A percentile compares a stretch with the other conserved stretches of the same genome.
Evolutionary conservation across 2,113 vertebrate species (phyloP).

Genomic region (Emydura subglobosa): DNA sequence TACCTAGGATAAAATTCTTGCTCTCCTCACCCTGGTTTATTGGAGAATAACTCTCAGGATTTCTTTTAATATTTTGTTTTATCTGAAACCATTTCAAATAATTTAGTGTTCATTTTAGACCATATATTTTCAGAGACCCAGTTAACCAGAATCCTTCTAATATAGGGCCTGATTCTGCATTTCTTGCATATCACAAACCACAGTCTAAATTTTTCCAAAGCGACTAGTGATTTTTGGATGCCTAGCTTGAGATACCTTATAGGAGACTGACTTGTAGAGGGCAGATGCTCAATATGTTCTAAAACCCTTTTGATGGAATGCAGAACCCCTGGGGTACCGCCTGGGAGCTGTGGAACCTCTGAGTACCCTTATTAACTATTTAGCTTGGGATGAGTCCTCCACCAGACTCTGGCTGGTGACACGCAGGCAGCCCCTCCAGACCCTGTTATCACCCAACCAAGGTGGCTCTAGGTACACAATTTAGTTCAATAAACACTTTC

Average conservation of each 20-base stretch:
- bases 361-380: no score
- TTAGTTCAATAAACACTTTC: no score
- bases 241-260: neutral
- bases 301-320: neutral
- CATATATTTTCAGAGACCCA: neutral
- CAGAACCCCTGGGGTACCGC: no score
- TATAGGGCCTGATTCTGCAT: neutral
- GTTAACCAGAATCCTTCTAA: neutral
- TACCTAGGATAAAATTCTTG: neutral
- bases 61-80: neutral
- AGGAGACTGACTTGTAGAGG: neutral
- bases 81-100: neutral
- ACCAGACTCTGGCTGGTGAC: no score
- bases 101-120: neutral
- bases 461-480: no score
- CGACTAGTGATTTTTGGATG: neutral
- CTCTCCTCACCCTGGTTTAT: neutral
- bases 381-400: no score
- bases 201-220: neutral
- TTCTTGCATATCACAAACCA: neutral
- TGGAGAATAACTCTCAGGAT: neutral
- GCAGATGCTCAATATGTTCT: neutral
- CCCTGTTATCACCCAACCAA: no score
- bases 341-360: no score
- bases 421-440: no score